Evolutionary conservation across 2,888 invertebrate species (phyloP).

Genomic region (Embidobia sp.): DNA sequence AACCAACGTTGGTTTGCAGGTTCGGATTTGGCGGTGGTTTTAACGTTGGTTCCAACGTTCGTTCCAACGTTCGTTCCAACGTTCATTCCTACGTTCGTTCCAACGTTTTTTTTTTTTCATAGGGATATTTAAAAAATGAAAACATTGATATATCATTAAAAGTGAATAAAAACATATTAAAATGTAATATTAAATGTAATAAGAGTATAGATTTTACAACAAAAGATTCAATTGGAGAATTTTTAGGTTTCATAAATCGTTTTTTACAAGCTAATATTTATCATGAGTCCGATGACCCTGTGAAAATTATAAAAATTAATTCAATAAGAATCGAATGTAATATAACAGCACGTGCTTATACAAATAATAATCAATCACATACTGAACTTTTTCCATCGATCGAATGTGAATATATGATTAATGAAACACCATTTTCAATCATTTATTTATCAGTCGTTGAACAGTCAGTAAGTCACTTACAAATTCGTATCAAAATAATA

Average conservation of each 20-base stretch:
- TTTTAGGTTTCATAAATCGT: slow-evolving; percentile 23
- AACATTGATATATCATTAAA: slow-evolving; percentile 19
- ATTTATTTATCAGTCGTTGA: slow-evolving; percentile 66
- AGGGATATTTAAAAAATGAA: slow-evolving; percentile 39
- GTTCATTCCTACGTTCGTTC: neutral
- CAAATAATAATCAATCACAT: slow-evolving; percentile 20
- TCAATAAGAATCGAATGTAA: slow-evolving; percentile 11
- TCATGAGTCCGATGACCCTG: slow-evolving; percentile 13
- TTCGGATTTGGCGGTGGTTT: neutral
- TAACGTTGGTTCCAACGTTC: slow-evolving; percentile 1
- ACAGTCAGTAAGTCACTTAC: slow-evolving; percentile 60
- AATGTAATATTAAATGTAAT: slow-evolving; percentile 46
- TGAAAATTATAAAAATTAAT: slow-evolving; percentile 27
- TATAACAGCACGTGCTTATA: slow-evolving; percentile 22
- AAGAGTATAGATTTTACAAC: slow-evolving; percentile 48
- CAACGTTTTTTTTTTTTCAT: neutral
- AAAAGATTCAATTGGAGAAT: slow-evolving; percentile 38
- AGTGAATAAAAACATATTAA: slow-evolving; percentile 59
- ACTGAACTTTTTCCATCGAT: slow-evolving; percentile 41
- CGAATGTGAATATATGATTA: slow-evolving; percentile 72
- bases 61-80: neutral
- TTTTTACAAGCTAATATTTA: slow-evolving; percentile 23
- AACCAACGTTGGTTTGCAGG: neutral
- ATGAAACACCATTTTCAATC: slow-evolving; percentile 69
- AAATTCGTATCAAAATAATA: slow-evolving; percentile 65